Base-by-base conservation (phyloP, 2,797 vertebrate species). In the Sebastolobus altivelis region DNA sequence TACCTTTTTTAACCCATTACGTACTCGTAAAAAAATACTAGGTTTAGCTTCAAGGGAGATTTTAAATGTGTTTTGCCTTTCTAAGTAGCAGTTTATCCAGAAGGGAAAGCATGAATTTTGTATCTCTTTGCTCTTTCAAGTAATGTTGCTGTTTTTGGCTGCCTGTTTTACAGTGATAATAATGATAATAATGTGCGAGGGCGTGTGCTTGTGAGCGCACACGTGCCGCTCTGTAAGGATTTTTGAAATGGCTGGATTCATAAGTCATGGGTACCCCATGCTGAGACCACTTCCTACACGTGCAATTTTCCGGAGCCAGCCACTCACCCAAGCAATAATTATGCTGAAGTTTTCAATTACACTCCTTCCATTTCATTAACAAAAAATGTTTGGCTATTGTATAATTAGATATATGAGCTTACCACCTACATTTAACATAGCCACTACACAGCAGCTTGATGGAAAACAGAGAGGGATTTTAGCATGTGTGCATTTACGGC, bases 371-470 rank as follows among this genome's bases (percentile, higher is more conserved):
- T 96, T 96, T 95, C 94, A 96, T 96, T 95, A 96, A 94, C 92
- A 94, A 95, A 95, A 96, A 95, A 95, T 95, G 92, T 95, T 95
- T 93, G 92, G 91, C 94, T 95, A 95, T 96, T 95, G 95, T 95
- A 96, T 95, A 96, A 96, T 96, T 96, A 96, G 94, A 95, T 95
- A 95, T 95, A 95, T 95, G 93, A 96, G 93, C 93, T 96, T 95
- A 94, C 94, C 94, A 94, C 94, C 95, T 95, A 94, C 93, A 94
- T 95, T 96, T 95, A 94, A 94, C 95, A 91, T 93, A 85, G 89
- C 90, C 88, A 88, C 94, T 93, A 90, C 91, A 93, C 92, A 90
- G 91, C 88, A 87, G 88, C 89, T 82, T 92, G 95, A 94, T 93
- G 92, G 93, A 91, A 95, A 95, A 92, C 95, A 95, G 93, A 85